Base-by-base conservation (phyloP, 2,797 vertebrate species). In the Aulostomus chinensis region DNA sequence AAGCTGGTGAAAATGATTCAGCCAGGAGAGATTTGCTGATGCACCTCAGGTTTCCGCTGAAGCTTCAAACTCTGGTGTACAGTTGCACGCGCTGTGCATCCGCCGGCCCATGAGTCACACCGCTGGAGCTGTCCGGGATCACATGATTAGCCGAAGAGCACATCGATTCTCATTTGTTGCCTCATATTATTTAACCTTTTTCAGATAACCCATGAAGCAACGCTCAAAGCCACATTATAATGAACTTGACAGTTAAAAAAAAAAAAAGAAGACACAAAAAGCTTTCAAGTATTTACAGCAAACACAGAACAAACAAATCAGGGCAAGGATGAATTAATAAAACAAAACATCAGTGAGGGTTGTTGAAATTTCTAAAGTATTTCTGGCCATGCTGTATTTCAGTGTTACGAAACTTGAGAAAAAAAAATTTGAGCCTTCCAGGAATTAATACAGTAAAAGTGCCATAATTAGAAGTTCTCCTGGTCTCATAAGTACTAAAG, bases 51-150 rank as follows among this genome's bases (percentile, higher is more conserved):
- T 80, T 78, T 74, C 70, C 8, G 7, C 36, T 37, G 34, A 49
- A 32, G 42, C 49, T 61, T 71, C 67, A 78, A 52, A 36, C 57
- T 58, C 67, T 56, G 22, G 4, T 38, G 47, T 65, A 34, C 64
- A 13, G 25, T 70, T 72, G 59, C 57, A 35, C 33, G 21, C 59
- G 36, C 36, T 51, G 17, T 15, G 8, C 48, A 35, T 64, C 65
- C 37, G 62, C 34, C 30, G 5, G 24, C 38, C 47, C 20, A 0
- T 65, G 58, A 77, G 52, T 62, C 67, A 14, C 49, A 35, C 12
- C 42, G 38, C 8, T 33, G 24, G 39, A 59, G 50, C 51, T 17
- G 11, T 40, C 11, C 4, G 35, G 8, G 32, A 29, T 43, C 32
- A 22, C 59, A 22, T 4, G 7, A 4, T 46, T 63, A 49, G 26